Evolutionary conservation across 2,888 invertebrate genomes (phyloP).

Genomic region (Sesia bembeciformis): DNA sequence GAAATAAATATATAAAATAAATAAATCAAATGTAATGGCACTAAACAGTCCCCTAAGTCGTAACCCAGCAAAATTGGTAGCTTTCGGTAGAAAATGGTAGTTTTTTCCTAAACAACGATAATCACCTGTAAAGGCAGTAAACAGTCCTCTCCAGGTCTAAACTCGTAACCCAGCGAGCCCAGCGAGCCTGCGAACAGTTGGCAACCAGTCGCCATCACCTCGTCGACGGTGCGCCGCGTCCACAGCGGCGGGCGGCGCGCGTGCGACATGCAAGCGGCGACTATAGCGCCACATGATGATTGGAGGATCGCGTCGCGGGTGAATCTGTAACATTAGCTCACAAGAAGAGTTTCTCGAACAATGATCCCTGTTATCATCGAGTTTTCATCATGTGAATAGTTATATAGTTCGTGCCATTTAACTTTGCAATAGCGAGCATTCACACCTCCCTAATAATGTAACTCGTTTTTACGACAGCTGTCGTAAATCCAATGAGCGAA

Average conservation of each 20-base stretch:
- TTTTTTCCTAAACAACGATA: too few species aligned
- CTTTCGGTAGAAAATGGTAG: too few species aligned
- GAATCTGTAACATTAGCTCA: conserved; percentile 41
- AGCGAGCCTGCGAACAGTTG: conserved; percentile 64
- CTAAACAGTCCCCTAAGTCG: conserved; percentile 70
- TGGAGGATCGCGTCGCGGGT: conserved; percentile 62
- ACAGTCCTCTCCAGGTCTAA: conserved; percentile 71
- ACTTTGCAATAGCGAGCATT: too few species aligned
- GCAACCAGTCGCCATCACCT: conserved; percentile 58
- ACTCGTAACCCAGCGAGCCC: conserved; percentile 66
- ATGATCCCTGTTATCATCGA: too few species aligned
- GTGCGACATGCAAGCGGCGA: conserved; percentile 74
- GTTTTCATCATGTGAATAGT: too few species aligned
- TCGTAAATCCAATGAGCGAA: too few species aligned
- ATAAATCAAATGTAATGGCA: conserved; percentile 51
- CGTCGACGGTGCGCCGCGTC: conserved; percentile 70
- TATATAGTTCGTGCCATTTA: too few species aligned
- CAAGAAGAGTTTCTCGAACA: too few species aligned
- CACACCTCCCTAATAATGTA: too few species aligned
- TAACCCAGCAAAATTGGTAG: too few species aligned
- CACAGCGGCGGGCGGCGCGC: conserved; percentile 74
- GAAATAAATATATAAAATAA: too few species aligned
- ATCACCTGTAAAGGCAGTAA: conserved; percentile 58
- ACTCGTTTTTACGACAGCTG: too few species aligned
- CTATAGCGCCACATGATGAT: conserved; percentile 72